These are phyloP conservation scores for Pionites leucogaster DNA, from an alignment of 2,113 vertebrate genomes.

Conservation along the genomic window DNA sequence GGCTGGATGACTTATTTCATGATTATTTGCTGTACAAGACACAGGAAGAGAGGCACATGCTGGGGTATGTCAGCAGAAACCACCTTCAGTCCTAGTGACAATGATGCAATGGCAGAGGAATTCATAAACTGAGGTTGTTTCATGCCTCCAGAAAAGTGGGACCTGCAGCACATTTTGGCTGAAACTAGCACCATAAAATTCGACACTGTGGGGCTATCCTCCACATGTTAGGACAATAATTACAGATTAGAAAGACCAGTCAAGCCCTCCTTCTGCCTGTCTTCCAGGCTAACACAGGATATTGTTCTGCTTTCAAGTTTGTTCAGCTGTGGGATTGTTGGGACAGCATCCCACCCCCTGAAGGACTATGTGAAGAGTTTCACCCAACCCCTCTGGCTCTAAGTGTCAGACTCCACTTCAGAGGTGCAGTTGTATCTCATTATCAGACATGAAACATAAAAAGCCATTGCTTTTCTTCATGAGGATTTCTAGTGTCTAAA, in stretches of 20 bases:
- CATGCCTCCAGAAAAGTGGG: neutral
- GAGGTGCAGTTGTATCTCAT: neutral
- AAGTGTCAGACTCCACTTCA: neutral
- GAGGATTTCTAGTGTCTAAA: neutral
- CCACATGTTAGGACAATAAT: neutral
- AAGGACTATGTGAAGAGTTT: neutral
- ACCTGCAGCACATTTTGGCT: neutral
- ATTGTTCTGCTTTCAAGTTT: neutral
- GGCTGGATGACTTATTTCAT: neutral
- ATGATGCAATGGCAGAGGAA: neutral
- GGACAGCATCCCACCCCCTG: neutral
- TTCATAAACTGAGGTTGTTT: neutral
- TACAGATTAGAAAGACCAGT: neutral
- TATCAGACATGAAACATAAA: neutral
- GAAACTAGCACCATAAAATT: neutral
- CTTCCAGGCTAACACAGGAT: neutral
- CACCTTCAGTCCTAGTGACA: neutral
- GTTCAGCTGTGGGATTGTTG: neutral
- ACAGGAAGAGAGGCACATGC: neutral
- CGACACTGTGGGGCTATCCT: neutral
- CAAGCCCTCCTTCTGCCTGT: neutral
- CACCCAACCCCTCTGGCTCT: neutral
- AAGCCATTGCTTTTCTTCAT: neutral
- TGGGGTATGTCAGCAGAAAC: neutral
- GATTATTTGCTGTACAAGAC: neutral